Percentiles rank a stretch among this genome's conserved stretches.
Evolutionary conservation across 1,140 invertebrate species (phyloP).

Genomic region (Eubasilissa regina): DNA sequence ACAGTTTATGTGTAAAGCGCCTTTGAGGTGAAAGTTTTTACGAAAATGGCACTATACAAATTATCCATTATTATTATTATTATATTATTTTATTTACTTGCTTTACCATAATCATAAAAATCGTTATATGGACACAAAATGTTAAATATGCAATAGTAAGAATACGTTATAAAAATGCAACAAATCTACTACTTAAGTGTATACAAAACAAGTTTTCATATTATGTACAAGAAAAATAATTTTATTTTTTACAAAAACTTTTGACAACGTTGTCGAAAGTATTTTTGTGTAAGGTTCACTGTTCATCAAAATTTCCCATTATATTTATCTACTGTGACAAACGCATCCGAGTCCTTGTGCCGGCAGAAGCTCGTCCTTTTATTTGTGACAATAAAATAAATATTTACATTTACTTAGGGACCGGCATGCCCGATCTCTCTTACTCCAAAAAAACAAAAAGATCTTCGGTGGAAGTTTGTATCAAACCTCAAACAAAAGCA

Average conservation of each 20-base stretch:
- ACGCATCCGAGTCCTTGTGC: not conserved
- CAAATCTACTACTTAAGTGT: too few relatives aligned
- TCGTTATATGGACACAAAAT: too few relatives aligned
- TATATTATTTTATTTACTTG: too few relatives aligned
- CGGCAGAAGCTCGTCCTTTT: constrained; percentile 51
- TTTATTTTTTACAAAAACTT: not conserved
- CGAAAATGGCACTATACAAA: too few relatives aligned
- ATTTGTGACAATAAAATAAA: constrained; percentile 52
- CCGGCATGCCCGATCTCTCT: constrained; percentile 42
- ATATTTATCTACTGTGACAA: not conserved
- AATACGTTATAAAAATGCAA: too few relatives aligned
- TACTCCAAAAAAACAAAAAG: constrained; percentile 32
- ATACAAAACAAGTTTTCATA: too few relatives aligned
- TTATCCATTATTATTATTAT: too few relatives aligned
- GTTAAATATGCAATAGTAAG: too few relatives aligned
- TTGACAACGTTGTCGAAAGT: not conserved
- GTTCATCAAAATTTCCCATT: not conserved
- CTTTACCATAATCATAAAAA: too few relatives aligned
- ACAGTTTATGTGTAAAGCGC: too few relatives aligned
- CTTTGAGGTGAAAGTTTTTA: too few relatives aligned
- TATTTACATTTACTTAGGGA: constrained; percentile 58
- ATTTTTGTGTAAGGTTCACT: not conserved
- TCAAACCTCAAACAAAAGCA: constrained; percentile 51
- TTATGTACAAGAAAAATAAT: too few relatives aligned
- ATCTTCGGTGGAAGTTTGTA: constrained; percentile 37